Evolutionary conservation across 2,888 invertebrate species (phyloP).

Genomic region (Orchesellides sinensis): DNA sequence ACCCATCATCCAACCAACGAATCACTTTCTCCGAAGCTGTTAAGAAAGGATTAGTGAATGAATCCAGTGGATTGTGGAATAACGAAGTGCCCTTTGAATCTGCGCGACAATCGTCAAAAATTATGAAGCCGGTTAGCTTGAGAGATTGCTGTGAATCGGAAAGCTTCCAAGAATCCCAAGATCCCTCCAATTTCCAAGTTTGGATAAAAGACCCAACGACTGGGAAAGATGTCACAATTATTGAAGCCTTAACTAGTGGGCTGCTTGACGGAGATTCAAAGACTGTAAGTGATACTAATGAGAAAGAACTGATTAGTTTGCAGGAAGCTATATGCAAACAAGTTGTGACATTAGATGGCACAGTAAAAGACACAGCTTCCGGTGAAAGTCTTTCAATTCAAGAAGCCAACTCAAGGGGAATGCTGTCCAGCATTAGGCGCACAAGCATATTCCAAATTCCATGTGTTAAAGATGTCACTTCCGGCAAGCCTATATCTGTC

Average conservation of each 20-base stretch:
- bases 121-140: conserved; percentile 93
- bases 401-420: conserved; percentile 93
- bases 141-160: conserved; percentile 89
- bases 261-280: conserved; percentile 91
- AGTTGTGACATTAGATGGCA: conserved; percentile 85
- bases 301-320: conserved; percentile 88
- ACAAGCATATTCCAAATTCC: conserved; percentile 95
- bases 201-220: conserved; percentile 85
- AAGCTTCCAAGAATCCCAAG: conserved; percentile 49
- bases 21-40: conserved; percentile 90
- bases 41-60: conserved; percentile 86
- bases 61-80: conserved; percentile 87
- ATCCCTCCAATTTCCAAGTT: neutral
- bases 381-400: conserved; percentile 86
- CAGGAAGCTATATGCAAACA: conserved; percentile 90
- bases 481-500: conserved; percentile 89
- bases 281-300: conserved; percentile 89
- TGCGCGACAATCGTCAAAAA: conserved; percentile 88
- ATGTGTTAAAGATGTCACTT: conserved; percentile 87
- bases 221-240: conserved; percentile 85
- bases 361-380: conserved; percentile 83
- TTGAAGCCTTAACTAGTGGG: conserved; percentile 91
- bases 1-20: conserved; percentile 87
- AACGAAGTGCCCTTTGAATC: conserved; percentile 83
- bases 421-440: conserved; percentile 91